Evolutionary conservation across 23 tunicate species (phyloP).

Genomic region (Ciona savignyi): DNA sequence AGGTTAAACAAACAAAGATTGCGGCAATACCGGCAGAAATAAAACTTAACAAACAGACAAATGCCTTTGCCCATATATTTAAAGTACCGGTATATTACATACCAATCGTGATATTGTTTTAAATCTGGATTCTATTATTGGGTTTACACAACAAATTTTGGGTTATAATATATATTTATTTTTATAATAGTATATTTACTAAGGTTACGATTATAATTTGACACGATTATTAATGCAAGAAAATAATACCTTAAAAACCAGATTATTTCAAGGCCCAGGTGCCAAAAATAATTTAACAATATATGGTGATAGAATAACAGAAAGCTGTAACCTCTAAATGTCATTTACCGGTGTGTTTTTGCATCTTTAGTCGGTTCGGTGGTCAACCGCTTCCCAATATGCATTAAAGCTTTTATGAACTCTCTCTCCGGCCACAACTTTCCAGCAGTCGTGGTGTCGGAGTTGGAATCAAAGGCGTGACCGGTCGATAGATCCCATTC

Average conservation of each 20-base stretch:
- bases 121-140: too few species aligned
- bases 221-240: too few species aligned
- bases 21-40: background rate
- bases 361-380: slow-evolving; percentile 93
- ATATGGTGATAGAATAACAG: too few species aligned
- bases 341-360: slow-evolving; percentile 79
- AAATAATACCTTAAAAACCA: too few species aligned
- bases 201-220: too few species aligned
- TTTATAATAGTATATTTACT: too few species aligned
- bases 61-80: background rate
- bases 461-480: slow-evolving; percentile 79
- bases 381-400: slow-evolving; percentile 86
- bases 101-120: too few species aligned
- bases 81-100: background rate
- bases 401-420: slow-evolving; percentile 79
- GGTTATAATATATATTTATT: too few species aligned
- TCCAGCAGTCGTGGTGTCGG: slow-evolving; percentile 29
- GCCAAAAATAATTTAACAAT: too few species aligned
- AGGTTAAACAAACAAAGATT: background rate
- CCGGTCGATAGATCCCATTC: slow-evolving; percentile 98
- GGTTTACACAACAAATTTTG: too few species aligned
- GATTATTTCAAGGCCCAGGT: too few species aligned
- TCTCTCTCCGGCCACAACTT: slow-evolving; percentile 72
- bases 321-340: too few species aligned
- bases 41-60: background rate